phyloP scores from a whole-genome alignment of 1,140 invertebrate genomes.

The Drosophila kurseongensis region DNA sequence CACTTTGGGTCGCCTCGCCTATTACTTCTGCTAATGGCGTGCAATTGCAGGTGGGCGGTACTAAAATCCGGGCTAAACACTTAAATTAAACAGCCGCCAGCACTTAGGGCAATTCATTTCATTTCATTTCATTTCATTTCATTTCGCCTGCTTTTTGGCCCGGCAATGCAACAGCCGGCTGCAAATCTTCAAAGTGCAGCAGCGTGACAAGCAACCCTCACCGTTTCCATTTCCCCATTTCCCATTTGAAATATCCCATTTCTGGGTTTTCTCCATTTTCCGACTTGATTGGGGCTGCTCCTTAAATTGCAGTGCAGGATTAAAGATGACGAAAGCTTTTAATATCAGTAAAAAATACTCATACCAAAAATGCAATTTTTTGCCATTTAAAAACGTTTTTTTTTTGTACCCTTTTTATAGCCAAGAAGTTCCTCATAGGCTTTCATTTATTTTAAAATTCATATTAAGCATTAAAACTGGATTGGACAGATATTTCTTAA shows the following conservation, averaged over 20 bases:
- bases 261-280: background rate
- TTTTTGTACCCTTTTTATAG: too few relatives aligned
- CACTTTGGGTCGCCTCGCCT: slow-evolving; percentile 74
- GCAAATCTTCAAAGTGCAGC: slow-evolving; percentile 55
- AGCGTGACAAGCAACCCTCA: slow-evolving; percentile 46
- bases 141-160: slow-evolving; percentile 35
- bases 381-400: too few relatives aligned
- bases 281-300: background rate
- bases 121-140: slow-evolving; percentile 71
- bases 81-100: slow-evolving; percentile 75
- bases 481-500: too few relatives aligned
- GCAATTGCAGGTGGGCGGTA: slow-evolving; percentile 60
- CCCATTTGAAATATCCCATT: background rate
- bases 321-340: background rate
- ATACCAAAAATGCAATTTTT: too few relatives aligned
- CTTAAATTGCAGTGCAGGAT: background rate
- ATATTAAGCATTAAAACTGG: too few relatives aligned
- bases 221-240: background rate
- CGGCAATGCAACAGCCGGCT: slow-evolving; percentile 20
- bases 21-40: slow-evolving; percentile 78
- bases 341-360: background rate
- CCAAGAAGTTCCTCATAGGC: too few relatives aligned
- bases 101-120: slow-evolving; percentile 75
- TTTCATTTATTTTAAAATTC: too few relatives aligned
- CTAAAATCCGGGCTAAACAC: slow-evolving; percentile 44